Percentiles rank a stretch among this genome's conserved stretches.
These are phyloP conservation scores for Balanococcus diminutus DNA, from an alignment of 2,888 invertebrate species.

Conservation along the genomic window DNA sequence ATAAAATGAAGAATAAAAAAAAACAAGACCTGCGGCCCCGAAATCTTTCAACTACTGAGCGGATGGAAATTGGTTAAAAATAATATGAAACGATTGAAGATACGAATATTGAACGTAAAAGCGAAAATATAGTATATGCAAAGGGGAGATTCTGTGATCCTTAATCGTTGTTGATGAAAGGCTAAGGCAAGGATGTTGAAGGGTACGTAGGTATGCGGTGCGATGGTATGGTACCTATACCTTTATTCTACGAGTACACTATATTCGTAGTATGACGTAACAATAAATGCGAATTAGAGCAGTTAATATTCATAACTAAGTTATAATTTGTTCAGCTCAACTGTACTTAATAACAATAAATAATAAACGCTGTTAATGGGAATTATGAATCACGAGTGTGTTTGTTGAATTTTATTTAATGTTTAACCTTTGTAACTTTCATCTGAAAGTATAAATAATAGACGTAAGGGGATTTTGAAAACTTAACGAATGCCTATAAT, in stretches of 20 bases:
- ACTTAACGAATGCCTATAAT: conserved; percentile 38
- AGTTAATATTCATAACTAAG: conserved; percentile 44
- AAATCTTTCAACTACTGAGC: too few species aligned
- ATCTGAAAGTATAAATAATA: conserved; percentile 36
- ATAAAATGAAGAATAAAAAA: too few species aligned
- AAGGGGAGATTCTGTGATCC: too few species aligned
- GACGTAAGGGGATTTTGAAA: conserved; percentile 21
- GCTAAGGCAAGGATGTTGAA: too few species aligned
- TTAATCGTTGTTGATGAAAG: too few species aligned
- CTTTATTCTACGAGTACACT: background rate
- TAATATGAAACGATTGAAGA: too few species aligned
- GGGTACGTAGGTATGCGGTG: too few species aligned
- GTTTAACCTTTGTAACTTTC: conserved; percentile 43
- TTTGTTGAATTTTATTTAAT: conserved; percentile 37
- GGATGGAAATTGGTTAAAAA: too few species aligned
- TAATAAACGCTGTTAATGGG: conserved; percentile 35
- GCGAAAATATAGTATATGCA: too few species aligned
- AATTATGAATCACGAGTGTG: conserved; percentile 48
- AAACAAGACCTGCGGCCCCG: too few species aligned
- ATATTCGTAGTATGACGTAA: conserved; percentile 17
- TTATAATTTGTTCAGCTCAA: conserved; percentile 32
- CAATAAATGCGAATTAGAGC: conserved; percentile 39
- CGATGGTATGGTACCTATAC: too few species aligned
- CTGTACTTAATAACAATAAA: conserved; percentile 41
- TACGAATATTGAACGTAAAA: too few species aligned